Evolutionary conservation across 2,888 invertebrate genomes (phyloP).

Genomic region (Acleris holmiana): DNA sequence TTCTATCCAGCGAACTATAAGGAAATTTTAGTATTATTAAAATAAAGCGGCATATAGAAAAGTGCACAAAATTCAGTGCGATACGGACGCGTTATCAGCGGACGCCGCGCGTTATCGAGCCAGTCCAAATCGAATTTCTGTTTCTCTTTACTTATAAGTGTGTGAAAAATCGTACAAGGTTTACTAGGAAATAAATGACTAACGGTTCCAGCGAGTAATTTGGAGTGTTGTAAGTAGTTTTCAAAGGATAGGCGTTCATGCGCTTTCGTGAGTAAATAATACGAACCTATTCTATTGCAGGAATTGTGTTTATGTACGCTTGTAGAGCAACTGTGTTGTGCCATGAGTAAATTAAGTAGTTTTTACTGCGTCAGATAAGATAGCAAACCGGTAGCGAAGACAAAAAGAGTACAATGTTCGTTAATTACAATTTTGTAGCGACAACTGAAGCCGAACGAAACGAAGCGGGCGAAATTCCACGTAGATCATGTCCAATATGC

Average conservation of each 20-base stretch:
- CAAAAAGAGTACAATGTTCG: slow-evolving; percentile 10
- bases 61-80: slow-evolving; percentile 33
- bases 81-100: slow-evolving; percentile 26
- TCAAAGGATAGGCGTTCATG: no score
- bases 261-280: neutral
- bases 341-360: slow-evolving; percentile 24
- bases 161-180: slow-evolving; percentile 24
- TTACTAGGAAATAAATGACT: slow-evolving; percentile 26
- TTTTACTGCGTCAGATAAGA: slow-evolving; percentile 35
- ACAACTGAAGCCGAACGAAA: neutral
- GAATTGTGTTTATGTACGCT: slow-evolving; percentile 9
- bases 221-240: neutral
- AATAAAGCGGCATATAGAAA: slow-evolving; percentile 22
- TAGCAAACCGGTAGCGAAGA: slow-evolving; percentile 21
- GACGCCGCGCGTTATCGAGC: slow-evolving; percentile 32
- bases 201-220: slow-evolving; percentile 9
- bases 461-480: neutral
- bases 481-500: slow-evolving; percentile 18
- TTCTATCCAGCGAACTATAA: no score
- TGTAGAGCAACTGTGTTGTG: slow-evolving; percentile 9
- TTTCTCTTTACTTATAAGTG: slow-evolving; percentile 28
- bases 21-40: slow-evolving; percentile 8
- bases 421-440: neutral
- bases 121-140: slow-evolving; percentile 35
- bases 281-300: slow-evolving; percentile 3